Evolutionary conservation across 2,113 vertebrate species (phyloP).

Genomic region (Apodemus sylvaticus): DNA sequence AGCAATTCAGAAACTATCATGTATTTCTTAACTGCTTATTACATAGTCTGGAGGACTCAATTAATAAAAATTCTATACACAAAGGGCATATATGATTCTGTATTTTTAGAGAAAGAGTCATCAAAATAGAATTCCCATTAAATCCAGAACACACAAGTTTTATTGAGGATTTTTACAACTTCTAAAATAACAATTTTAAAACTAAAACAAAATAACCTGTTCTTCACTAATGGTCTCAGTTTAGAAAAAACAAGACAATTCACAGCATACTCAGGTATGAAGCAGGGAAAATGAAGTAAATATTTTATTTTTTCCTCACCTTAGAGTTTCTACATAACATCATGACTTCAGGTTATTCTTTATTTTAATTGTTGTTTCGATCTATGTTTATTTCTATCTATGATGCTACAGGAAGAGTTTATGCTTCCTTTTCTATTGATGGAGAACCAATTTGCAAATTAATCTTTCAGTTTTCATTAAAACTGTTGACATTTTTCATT

Average conservation of each 20-base stretch:
- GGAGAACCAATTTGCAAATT: neutral
- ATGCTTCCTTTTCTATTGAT: neutral
- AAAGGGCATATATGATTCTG: neutral
- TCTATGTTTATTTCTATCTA: neutral
- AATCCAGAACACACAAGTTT: neutral
- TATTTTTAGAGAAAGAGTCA: neutral
- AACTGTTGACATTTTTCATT: neutral
- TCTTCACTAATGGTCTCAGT: neutral
- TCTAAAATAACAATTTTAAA: neutral
- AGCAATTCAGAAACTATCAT: neutral
- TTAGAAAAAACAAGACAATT: neutral
- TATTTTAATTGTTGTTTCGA: neutral
- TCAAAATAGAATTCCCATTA: neutral
- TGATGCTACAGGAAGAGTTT: neutral
- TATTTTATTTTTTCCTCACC: neutral
- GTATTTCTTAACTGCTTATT: neutral
- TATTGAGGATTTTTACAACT: neutral
- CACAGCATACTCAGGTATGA: neutral
- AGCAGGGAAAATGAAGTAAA: neutral
- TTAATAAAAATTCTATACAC: neutral
- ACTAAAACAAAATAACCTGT: neutral
- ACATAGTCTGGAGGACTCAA: accelerated
- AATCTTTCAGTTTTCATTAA: neutral
- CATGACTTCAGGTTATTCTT: neutral
- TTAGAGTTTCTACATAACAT: neutral